Evolutionary conservation across 2,113 vertebrate species (phyloP).

Genomic region (Phasianus colchicus): DNA sequence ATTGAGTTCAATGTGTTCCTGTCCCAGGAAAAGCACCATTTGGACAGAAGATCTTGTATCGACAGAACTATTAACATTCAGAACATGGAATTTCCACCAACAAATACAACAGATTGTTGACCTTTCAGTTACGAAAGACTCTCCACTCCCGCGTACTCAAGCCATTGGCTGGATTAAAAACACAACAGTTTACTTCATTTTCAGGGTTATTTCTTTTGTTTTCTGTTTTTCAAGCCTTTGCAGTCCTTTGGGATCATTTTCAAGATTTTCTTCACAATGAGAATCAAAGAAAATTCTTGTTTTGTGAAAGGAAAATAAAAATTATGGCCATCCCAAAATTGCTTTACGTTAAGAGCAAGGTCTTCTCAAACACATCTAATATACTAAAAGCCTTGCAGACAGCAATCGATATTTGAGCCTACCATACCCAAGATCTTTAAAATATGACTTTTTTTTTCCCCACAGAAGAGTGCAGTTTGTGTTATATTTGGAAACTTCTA

Average conservation of each 20-base stretch:
- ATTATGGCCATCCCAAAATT: background rate
- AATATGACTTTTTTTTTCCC: background rate
- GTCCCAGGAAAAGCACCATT: background rate
- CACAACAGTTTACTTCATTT: background rate
- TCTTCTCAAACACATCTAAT: constrained; percentile 1
- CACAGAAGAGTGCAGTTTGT: background rate
- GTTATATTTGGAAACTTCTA: background rate
- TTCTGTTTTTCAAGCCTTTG: background rate
- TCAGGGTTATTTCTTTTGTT: background rate
- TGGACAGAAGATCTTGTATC: background rate
- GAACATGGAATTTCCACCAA: background rate
- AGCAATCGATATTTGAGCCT: background rate
- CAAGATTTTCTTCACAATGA: background rate
- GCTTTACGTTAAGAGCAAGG: background rate
- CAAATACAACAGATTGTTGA: background rate
- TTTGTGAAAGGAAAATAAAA: background rate
- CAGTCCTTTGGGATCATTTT: background rate
- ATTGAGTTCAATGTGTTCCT: background rate
- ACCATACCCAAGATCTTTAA: background rate
- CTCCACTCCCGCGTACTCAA: background rate
- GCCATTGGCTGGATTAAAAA: background rate
- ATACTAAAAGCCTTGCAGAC: background rate
- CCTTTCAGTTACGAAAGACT: background rate
- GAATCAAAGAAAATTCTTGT: background rate
- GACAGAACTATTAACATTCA: background rate